Evolutionary conservation across 1,140 invertebrate genomes (phyloP).

Genomic region (Zaprionus vittiger): DNA sequence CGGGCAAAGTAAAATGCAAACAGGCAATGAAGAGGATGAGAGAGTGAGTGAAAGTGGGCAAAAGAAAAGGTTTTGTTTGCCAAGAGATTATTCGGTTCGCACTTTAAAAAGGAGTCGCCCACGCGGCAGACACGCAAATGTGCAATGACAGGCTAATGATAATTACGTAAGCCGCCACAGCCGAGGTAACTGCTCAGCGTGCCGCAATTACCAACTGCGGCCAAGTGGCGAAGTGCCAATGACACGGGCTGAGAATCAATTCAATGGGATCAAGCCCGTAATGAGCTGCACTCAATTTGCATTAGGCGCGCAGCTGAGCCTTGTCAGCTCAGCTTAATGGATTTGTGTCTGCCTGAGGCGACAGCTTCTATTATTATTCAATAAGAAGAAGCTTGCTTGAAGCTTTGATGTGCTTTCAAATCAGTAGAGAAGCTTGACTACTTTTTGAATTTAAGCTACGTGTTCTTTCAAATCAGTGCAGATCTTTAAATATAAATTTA

Average conservation of each 20-base stretch:
- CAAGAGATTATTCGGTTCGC: constrained; percentile 57
- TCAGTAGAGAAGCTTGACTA: not conserved
- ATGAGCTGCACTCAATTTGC: constrained; percentile 2
- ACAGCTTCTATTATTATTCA: not conserved
- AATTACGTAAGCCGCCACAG: constrained; percentile 63
- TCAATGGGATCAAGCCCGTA: not conserved
- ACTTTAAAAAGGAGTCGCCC: constrained; percentile 40
- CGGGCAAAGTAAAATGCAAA: constrained; percentile 42
- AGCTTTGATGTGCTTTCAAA: constrained; percentile 2
- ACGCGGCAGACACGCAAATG: constrained; percentile 70
- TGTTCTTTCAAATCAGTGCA: not conserved
- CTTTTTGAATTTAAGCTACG: too few relatives aligned
- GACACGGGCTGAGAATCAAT: constrained; percentile 20
- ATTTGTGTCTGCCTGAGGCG: not conserved
- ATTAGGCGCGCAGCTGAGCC: not conserved
- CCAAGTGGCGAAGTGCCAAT: constrained; percentile 6
- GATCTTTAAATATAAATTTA: not conserved
- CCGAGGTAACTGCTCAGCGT: constrained; percentile 16
- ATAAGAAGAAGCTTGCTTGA: not conserved
- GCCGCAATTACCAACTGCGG: constrained; percentile 20
- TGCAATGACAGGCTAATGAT: constrained; percentile 69
- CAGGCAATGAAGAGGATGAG: constrained; percentile 16
- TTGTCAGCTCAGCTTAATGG: not conserved
- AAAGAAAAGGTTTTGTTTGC: constrained; percentile 46
- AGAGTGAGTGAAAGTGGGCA: not conserved